Conservation (phyloP, 2,797 vertebrate genomes). For the Neosilurus hyrtlii region DNA sequence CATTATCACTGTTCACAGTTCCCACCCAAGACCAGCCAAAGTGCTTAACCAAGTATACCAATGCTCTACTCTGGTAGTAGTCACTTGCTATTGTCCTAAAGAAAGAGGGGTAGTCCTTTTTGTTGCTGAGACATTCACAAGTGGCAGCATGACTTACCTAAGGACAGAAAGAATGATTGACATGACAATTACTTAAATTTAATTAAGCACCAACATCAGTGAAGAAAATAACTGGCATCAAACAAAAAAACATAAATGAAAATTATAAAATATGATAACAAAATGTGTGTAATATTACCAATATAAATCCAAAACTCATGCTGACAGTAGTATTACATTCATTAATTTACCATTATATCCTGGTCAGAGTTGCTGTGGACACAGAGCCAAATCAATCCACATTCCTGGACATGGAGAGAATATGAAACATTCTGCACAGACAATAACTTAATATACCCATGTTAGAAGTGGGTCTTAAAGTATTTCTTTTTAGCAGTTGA, state of each 20-base stretch:
- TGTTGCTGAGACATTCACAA: constrained; percentile 46
- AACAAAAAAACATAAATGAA: no score
- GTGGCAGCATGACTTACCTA: constrained; percentile 46
- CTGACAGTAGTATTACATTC: no score
- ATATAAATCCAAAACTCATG: no score
- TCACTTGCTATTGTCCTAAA: constrained; percentile 50
- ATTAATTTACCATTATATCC: background rate
- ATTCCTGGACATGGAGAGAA: no score
- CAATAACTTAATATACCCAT: no score
- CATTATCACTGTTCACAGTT: constrained; percentile 47
- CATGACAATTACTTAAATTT: no score
- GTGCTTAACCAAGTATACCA: background rate
- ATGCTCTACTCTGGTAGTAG: constrained; percentile 42
- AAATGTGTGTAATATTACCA: no score
- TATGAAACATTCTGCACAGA: no score
- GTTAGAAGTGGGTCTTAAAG: background rate
- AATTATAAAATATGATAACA: background rate
- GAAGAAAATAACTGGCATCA: no score
- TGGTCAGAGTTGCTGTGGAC: background rate
- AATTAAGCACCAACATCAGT: no score
- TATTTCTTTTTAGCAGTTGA: background rate
- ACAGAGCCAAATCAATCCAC: background rate
- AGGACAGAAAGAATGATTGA: no score
- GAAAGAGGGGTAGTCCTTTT: constrained; percentile 34
- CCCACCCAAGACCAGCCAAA: constrained; percentile 43